phyloP scores from a whole-genome alignment of 2,888 invertebrate genomes.

The Ochropleura leucogaster region DNA sequence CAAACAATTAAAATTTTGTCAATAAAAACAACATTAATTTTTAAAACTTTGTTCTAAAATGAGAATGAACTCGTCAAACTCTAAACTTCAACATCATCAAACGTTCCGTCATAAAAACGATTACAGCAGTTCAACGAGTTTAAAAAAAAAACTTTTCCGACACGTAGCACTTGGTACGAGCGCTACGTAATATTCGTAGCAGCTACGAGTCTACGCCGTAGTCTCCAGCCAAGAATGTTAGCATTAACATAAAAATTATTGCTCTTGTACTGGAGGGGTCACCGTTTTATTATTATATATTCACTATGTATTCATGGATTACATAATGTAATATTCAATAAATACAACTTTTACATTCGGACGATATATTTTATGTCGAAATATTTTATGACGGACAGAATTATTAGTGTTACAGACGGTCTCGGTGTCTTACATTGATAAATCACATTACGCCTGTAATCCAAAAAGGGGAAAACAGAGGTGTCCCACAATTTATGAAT shows the following conservation, averaged over 20 bases:
- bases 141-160: constrained; percentile 21
- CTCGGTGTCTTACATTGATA: neutral
- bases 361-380: constrained; percentile 42
- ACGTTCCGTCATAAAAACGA: constrained; percentile 40
- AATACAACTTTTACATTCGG: constrained; percentile 42
- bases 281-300: constrained; percentile 28
- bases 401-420: constrained; percentile 28
- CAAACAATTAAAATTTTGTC: neutral
- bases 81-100: constrained; percentile 16
- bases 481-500: too few relatives aligned
- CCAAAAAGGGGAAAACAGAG: neutral
- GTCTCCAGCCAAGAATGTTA: constrained; percentile 31
- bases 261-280: constrained; percentile 28
- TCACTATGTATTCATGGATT: constrained; percentile 26
- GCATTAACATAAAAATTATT: constrained; percentile 31
- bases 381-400: constrained; percentile 39
- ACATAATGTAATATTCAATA: constrained; percentile 32
- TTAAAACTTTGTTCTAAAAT: constrained; percentile 7
- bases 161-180: constrained; percentile 57
- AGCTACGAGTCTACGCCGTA: constrained; percentile 46
- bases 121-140: constrained; percentile 27
- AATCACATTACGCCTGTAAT: neutral
- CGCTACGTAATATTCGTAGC: constrained; percentile 45
- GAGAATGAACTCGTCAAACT: constrained; percentile 13
- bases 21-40: constrained; percentile 5